These are phyloP conservation scores for Anarhynchus alexandrinus DNA, from an alignment of 2,113 vertebrate genomes.

Conservation along the genomic window DNA sequence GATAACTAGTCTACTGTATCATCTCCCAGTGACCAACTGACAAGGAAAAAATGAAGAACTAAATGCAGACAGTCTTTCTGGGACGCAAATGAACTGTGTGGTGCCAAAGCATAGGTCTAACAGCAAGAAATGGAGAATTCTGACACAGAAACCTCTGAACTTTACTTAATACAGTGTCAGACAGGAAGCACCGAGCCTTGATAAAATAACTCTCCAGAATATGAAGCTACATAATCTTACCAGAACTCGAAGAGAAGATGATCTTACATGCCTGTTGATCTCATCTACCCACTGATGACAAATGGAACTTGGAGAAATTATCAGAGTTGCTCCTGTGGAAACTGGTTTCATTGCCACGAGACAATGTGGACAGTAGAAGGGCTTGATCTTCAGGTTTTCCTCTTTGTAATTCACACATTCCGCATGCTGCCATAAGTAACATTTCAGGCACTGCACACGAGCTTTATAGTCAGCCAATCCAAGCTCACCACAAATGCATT, in stretches of 20 bases:
- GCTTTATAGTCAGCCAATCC: conserved; percentile 88
- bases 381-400: conserved; percentile 85
- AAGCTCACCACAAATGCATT: conserved; percentile 95
- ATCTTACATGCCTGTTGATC: conserved; percentile 92
- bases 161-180: fast-evolving
- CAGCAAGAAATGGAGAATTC: not conserved
- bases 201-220: not conserved
- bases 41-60: not conserved
- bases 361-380: conserved; percentile 98
- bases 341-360: conserved; percentile 96
- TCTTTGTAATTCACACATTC: conserved; percentile 95
- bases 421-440: conserved; percentile 94
- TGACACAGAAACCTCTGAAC: not conserved
- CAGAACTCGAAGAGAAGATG: conserved; percentile 90
- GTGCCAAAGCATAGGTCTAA: not conserved
- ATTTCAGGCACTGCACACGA: conserved; percentile 96
- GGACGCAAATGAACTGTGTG: not conserved
- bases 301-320: conserved; percentile 97
- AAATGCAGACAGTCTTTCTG: not conserved
- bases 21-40: not conserved
- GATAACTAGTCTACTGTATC: not conserved
- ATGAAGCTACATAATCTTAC: conserved; percentile 66
- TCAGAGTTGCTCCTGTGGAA: conserved; percentile 91
- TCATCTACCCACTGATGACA: conserved; percentile 99
- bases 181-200: fast-evolving